These are phyloP conservation scores for Cyprinodon brontotheroides DNA, from an alignment of 2,113 vertebrate species.

Conservation along the genomic window DNA sequence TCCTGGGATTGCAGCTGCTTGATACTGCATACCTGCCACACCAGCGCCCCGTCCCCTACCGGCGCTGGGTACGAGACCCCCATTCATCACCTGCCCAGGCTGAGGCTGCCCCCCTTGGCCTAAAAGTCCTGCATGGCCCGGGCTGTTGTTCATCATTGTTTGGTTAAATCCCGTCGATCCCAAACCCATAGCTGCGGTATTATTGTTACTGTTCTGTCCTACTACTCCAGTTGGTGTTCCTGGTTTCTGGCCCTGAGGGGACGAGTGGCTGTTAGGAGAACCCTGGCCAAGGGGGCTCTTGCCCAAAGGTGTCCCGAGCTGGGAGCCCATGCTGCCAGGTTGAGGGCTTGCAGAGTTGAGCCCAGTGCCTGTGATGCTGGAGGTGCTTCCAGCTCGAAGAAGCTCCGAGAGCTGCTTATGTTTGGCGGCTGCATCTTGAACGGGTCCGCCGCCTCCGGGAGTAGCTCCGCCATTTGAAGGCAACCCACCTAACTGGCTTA, in stretches of 20 bases:
- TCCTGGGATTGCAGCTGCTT: constrained; percentile 81
- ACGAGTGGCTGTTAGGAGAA: constrained; percentile 86
- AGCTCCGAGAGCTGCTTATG: constrained; percentile 99
- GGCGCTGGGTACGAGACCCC: constrained; percentile 88
- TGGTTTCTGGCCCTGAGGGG: constrained; percentile 93
- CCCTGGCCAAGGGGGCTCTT: constrained; percentile 92
- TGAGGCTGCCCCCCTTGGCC: constrained; percentile 85
- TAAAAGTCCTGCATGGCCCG: constrained; percentile 85
- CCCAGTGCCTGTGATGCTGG: constrained; percentile 82
- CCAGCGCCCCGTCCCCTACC: constrained; percentile 89
- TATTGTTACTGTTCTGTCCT: constrained; percentile 80
- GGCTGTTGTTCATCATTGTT: constrained; percentile 90
- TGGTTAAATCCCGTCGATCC: constrained; percentile 89
- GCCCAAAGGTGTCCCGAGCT: constrained; percentile 73
- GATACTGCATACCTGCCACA: constrained; percentile 86
- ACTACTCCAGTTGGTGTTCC: constrained; percentile 82
- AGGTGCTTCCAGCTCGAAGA: constrained; percentile 86
- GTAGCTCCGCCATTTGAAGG: constrained; percentile 74
- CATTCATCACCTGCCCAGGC: constrained; percentile 95
- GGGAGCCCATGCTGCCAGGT: constrained; percentile 80
- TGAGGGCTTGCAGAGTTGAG: constrained; percentile 87
- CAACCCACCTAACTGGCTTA: constrained; percentile 84
- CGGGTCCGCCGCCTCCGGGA: constrained; percentile 66
- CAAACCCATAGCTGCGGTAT: constrained; percentile 86
- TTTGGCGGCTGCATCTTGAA: constrained; percentile 93